Conservation (phyloP, 1,140 invertebrate species). For the Cydia pomonella region DNA sequence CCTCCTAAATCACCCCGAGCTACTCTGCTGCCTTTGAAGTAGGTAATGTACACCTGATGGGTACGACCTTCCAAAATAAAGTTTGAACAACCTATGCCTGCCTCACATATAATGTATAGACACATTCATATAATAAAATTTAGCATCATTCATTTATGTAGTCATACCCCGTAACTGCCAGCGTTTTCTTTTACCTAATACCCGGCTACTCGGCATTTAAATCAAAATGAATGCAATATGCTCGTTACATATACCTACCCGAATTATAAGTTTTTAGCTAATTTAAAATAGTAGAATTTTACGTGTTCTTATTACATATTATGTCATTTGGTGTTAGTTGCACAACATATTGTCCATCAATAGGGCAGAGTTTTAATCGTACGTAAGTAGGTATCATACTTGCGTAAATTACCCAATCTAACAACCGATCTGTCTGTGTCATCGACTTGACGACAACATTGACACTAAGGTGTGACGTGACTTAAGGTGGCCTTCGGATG, state of each 20-base stretch:
- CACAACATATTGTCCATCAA: no score
- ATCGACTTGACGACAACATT: no score
- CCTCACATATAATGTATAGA: neutral
- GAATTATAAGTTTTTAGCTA: neutral
- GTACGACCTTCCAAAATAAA: neutral
- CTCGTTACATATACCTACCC: neutral
- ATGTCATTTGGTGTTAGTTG: no score
- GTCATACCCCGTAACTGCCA: neutral
- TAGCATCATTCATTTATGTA: neutral
- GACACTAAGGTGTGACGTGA: no score
- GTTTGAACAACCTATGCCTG: neutral
- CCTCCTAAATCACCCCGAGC: neutral
- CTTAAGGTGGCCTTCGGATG: no score
- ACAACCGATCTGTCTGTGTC: no score
- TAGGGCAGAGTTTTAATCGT: no score
- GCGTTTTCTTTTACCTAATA: neutral
- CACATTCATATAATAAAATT: neutral
- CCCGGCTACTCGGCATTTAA: neutral
- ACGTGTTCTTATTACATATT: no score
- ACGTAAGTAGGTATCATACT: no score
- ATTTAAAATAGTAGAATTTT: neutral
- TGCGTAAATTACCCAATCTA: no score
- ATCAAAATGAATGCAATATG: neutral
- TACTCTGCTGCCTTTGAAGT: neutral
- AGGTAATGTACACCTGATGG: neutral